Conservation (phyloP, 2,797 vertebrate species). For the Cygnus olor region DNA sequence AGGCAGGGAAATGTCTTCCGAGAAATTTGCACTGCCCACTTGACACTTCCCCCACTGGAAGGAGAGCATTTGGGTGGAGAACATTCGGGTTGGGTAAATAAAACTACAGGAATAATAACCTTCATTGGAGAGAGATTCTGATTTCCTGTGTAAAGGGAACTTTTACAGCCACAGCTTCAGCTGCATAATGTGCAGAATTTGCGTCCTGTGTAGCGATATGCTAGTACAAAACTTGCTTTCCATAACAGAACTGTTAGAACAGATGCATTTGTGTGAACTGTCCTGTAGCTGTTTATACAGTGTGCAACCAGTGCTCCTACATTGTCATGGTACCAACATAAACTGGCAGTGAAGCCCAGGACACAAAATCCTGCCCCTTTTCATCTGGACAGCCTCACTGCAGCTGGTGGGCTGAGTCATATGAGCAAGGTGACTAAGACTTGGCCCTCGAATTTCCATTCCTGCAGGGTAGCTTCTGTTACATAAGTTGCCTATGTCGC, state of each 20-base stretch:
- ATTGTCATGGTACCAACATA: not conserved
- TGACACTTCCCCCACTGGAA: not conserved
- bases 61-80: not conserved
- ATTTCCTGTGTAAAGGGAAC: not conserved
- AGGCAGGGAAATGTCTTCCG: not conserved
- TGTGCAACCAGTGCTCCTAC: not conserved
- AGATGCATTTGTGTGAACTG: not conserved
- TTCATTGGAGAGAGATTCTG: not conserved
- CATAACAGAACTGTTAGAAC: not conserved
- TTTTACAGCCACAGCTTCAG: not conserved
- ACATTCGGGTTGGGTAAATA: not conserved
- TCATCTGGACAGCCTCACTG: constrained; percentile 33
- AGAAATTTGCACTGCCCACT: not conserved
- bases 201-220: rapidly evolving
- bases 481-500: constrained; percentile 33
- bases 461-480: constrained; percentile 35
- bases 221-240: not conserved
- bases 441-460: constrained; percentile 38
- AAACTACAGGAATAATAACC: not conserved
- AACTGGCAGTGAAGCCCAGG: not conserved
- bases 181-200: not conserved
- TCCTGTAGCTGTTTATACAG: not conserved
- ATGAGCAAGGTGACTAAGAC: constrained; percentile 46
- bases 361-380: not conserved
- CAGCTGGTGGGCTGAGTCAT: constrained; percentile 45